Conservation (phyloP, 2,113 vertebrate genomes). For the Calonectris borealis region DNA sequence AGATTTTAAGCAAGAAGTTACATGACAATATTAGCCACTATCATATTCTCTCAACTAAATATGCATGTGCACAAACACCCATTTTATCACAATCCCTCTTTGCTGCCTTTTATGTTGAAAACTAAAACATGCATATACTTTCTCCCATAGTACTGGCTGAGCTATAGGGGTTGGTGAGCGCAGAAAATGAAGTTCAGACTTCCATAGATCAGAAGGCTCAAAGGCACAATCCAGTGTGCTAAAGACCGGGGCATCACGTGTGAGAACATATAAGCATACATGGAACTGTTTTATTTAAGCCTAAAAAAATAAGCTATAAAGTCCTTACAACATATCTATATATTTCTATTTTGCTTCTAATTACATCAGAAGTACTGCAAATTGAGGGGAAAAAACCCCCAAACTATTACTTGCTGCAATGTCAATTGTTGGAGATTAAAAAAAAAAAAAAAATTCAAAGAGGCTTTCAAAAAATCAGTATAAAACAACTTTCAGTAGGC, state of each 20-base stretch:
- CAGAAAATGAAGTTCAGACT: not conserved
- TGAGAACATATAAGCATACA: not conserved
- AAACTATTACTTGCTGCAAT: not conserved
- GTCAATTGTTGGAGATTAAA: not conserved
- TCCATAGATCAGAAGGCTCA: not conserved
- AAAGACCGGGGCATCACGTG: not conserved
- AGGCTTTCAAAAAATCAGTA: not conserved
- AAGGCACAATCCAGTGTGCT: not conserved
- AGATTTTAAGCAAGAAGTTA: not conserved
- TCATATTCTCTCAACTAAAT: not conserved
- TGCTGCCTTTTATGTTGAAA: not conserved
- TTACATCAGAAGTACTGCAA: not conserved
- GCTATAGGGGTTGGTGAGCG: not conserved
- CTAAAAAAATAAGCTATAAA: not conserved
- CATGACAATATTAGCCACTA: not conserved
- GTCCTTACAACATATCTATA: not conserved
- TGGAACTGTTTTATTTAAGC: not conserved
- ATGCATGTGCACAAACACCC: accelerated
- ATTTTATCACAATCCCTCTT: not conserved
- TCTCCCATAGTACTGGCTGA: not conserved
- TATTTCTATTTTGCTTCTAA: not conserved
- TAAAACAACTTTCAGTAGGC: slow-evolving; percentile 43
- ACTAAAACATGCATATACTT: not conserved
- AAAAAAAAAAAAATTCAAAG: not conserved
- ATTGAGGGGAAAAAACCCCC: not conserved